These are phyloP conservation scores for Gasteruption jaculator DNA, from an alignment of 2,888 invertebrate species.

Conservation along the genomic window DNA sequence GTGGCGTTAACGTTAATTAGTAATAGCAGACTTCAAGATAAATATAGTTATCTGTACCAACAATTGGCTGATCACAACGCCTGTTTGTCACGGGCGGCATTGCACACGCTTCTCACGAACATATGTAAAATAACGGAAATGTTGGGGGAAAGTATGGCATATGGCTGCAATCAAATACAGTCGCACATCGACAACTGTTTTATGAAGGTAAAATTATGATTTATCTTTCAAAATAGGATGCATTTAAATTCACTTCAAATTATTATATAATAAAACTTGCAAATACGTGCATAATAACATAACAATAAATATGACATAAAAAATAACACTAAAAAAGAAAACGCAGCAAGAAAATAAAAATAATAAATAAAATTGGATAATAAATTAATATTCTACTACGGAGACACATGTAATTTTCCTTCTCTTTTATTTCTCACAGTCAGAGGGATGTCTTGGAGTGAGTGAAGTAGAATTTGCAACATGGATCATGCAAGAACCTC, in stretches of 20 bases:
- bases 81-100: slow-evolving; percentile 62
- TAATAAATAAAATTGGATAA: too few relatives aligned
- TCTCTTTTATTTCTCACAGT: slow-evolving; percentile 56
- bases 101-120: slow-evolving; percentile 62
- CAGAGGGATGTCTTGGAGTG: slow-evolving; percentile 67
- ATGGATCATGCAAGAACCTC: slow-evolving; percentile 66
- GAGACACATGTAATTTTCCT: too few relatives aligned
- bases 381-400: not conserved
- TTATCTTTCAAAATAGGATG: too few relatives aligned
- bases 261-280: too few relatives aligned
- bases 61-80: slow-evolving; percentile 73
- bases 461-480: slow-evolving; percentile 63
- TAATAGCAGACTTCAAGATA: slow-evolving; percentile 61
- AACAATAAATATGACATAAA: too few relatives aligned
- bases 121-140: slow-evolving; percentile 60
- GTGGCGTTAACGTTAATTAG: slow-evolving; percentile 65
- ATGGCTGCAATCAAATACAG: slow-evolving; percentile 61
- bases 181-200: slow-evolving; percentile 71
- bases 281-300: too few relatives aligned
- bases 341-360: too few relatives aligned
- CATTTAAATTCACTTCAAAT: too few relatives aligned
- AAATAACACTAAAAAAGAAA: too few relatives aligned
- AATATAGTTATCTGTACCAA: slow-evolving; percentile 64
- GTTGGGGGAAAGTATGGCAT: slow-evolving; percentile 61
- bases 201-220: slow-evolving; percentile 58